A percentile compares a stretch with the other conserved stretches of the same genome.
These are phyloP conservation scores for Drosophila borborema DNA, from an alignment of 2,888 invertebrate genomes.

Conservation along the genomic window DNA sequence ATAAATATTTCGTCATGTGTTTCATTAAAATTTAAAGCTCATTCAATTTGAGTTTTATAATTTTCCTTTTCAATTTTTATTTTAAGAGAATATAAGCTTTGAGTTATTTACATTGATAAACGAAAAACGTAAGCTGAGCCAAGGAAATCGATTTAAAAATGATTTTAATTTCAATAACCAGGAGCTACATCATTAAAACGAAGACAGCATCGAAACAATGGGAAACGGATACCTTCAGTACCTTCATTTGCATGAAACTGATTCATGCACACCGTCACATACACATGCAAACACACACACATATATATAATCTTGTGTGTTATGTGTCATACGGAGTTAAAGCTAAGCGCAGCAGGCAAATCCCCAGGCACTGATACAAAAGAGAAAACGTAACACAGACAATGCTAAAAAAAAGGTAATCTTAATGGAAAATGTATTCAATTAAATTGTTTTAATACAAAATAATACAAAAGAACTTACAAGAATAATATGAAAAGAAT, in stretches of 20 bases:
- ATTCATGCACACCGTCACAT: constrained; percentile 6
- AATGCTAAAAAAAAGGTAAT: constrained; percentile 25
- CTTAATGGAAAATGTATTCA: constrained; percentile 58
- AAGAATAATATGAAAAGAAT: background rate
- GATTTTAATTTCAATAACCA: constrained; percentile 37
- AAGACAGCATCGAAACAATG: constrained; percentile 45
- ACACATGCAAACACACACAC: background rate
- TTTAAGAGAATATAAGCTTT: constrained; percentile 6
- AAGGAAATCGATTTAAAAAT: constrained; percentile 38
- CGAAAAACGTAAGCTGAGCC: constrained; percentile 16
- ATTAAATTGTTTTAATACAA: constrained; percentile 51
- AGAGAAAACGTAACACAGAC: background rate
- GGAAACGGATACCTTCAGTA: constrained; percentile 40
- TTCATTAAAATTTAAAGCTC: background rate
- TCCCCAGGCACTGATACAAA: constrained; percentile 44
- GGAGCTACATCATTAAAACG: constrained; percentile 39
- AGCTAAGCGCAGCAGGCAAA: constrained; percentile 33
- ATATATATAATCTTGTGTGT: background rate
- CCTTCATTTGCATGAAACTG: constrained; percentile 57
- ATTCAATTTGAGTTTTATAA: background rate
- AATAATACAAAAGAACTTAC: constrained; percentile 12
- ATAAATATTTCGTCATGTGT: background rate
- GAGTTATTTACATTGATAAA: constrained; percentile 37
- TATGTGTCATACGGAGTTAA: constrained; percentile 22
- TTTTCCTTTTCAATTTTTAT: background rate